Evolutionary conservation across 2,797 vertebrate species (phyloP), one percentile per base, ranked within the genome.

Genomic region (Poecilia picta): DNA sequence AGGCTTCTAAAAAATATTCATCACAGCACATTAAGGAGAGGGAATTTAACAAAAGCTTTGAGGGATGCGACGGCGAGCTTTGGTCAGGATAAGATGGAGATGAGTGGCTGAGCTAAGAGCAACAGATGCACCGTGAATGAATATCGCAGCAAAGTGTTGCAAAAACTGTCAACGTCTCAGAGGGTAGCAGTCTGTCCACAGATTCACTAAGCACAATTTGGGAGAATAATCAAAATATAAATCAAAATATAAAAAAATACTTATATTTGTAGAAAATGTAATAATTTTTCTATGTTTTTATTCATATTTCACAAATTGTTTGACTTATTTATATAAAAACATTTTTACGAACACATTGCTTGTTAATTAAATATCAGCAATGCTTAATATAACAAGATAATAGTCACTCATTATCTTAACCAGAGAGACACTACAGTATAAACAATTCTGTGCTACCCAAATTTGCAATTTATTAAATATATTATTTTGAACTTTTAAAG

Each of bases 1-100:
- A 95, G 92, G 86, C 91, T 91, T 94, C 90, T 93, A 92, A 94
- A 88, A 91, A 94, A 93, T 93, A 94, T 95, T 95, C 95, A 95
- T 94, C 95, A 95, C 91, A 90, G 51, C 91, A 90, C 92, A 94
- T 96, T 95, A 95, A 76, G 88, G 77, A 83, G 81, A 86, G 75
- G 86, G 84, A 90, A 85, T 93, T 94, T 87, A 87, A 89, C 89
- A 87, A 89, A 90, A 90, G 89, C 91, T 71, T 83, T 72, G 83
- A 73, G 86, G 77, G 85, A 89, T 82, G 87, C 84, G 75, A 85
- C 74, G 82, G 84, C 81, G 83, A 73, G 84, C 85, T 91, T 94
- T 92, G 83, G 87, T 92, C 88, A 89, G 87, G 45, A 76, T 16
- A 64, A 72, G 79, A 81, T 74, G 74, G 78, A 81, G 77, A 87